Evolutionary conservation across 2,113 vertebrate species (phyloP).

Genomic region (Centrocercus urophasianus): DNA sequence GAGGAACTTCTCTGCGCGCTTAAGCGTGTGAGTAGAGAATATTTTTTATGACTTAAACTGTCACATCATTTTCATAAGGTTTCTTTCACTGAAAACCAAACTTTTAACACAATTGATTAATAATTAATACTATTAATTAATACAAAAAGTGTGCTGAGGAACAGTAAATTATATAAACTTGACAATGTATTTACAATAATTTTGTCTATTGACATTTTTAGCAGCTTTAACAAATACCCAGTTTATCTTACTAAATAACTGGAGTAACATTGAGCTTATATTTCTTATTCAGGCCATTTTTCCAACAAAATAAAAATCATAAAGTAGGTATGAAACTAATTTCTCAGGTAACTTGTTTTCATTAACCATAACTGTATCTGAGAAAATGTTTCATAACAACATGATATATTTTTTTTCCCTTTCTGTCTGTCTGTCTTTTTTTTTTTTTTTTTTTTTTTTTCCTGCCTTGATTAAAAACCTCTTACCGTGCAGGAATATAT

Average conservation of each 20-base stretch:
- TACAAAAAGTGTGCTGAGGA: background rate
- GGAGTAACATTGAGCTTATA: background rate
- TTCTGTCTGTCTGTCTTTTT: background rate
- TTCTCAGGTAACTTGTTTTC: background rate
- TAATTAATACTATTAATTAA: too few species aligned
- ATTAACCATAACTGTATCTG: background rate
- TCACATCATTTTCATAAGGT: background rate
- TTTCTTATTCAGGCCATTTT: background rate
- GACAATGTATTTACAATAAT: background rate
- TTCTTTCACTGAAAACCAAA: background rate
- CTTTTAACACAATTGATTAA: background rate
- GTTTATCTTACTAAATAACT: background rate
- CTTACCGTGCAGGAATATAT: background rate
- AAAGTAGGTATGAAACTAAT: background rate
- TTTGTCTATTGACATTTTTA: background rate
- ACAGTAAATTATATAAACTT: background rate
- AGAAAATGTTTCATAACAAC: background rate
- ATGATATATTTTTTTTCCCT: background rate
- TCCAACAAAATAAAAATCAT: background rate
- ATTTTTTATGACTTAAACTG: background rate
- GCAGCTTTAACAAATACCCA: background rate
- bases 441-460: too few species aligned
- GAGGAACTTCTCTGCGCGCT: conserved; percentile 74
- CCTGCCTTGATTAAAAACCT: background rate
- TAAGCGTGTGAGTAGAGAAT: conserved; percentile 68